Evolutionary conservation across 2,888 invertebrate species (phyloP).

Genomic region (Neelides folsomi): DNA sequence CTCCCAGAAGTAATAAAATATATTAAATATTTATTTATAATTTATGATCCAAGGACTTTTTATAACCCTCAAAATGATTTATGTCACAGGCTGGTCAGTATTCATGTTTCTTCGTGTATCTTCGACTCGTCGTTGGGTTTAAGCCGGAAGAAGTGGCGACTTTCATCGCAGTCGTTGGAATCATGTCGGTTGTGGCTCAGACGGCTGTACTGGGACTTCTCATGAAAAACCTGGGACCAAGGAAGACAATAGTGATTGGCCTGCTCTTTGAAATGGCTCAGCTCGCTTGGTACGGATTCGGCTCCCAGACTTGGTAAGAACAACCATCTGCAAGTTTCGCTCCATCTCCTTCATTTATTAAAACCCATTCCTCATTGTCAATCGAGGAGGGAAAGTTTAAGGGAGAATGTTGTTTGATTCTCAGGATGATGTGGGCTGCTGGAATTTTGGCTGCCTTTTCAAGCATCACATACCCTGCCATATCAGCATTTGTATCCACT

Average conservation of each 20-base stretch:
- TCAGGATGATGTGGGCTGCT: conserved; percentile 98
- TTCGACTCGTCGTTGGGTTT: conserved; percentile 93
- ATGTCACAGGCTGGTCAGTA: conserved; percentile 68
- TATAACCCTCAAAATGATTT: background rate
- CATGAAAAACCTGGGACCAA: conserved; percentile 78
- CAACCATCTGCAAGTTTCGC: conserved; percentile 4
- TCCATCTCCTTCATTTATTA: too few species aligned
- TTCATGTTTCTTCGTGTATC: conserved; percentile 98
- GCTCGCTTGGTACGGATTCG: conserved; percentile 93
- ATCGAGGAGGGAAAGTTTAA: too few species aligned
- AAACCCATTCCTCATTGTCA: too few species aligned
- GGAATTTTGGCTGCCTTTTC: conserved; percentile 95
- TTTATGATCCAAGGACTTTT: conserved; percentile 23
- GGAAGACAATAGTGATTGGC: conserved; percentile 94
- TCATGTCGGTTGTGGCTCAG: conserved; percentile 77
- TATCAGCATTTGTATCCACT: conserved; percentile 94
- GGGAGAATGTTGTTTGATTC: conserved; percentile 9
- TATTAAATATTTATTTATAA: too few species aligned
- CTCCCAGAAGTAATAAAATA: conserved; percentile 60
- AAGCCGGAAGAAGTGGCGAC: conserved; percentile 87
- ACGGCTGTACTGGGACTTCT: conserved; percentile 62
- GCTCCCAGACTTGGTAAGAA: conserved; percentile 81
- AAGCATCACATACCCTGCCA: conserved; percentile 95
- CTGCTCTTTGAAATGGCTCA: conserved; percentile 92
- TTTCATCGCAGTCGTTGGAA: conserved; percentile 64